phyloP scores from a whole-genome alignment of 2,888 invertebrate species.

The Drosophila kuntzei region DNA sequence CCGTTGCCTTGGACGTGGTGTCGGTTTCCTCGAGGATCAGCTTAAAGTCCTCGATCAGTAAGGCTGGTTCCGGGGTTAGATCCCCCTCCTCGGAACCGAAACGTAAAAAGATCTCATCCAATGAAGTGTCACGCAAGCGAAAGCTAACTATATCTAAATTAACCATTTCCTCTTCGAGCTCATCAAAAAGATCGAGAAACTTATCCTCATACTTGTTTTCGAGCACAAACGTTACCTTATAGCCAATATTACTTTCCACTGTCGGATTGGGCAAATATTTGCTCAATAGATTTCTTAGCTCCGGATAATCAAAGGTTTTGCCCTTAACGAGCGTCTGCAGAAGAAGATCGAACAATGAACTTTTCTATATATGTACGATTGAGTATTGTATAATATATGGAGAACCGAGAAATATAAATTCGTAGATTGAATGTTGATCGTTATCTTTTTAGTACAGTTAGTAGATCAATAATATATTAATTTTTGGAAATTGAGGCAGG shows the following conservation, averaged over 20 bases:
- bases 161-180: conserved; percentile 88
- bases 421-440: not conserved
- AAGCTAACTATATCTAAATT: conserved; percentile 90
- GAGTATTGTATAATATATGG: too few species aligned
- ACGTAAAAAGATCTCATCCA: conserved; percentile 94
- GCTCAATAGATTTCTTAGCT: conserved; percentile 87
- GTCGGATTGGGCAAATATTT: conserved; percentile 91
- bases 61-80: conserved; percentile 14
- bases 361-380: not conserved
- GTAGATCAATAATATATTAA: not conserved
- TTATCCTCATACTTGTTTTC: conserved; percentile 90
- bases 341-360: conserved; percentile 38
- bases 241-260: conserved; percentile 90
- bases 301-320: conserved; percentile 90
- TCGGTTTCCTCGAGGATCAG: conserved; percentile 6
- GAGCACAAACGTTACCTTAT: conserved; percentile 91
- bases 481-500: not conserved
- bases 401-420: not conserved
- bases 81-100: conserved; percentile 62
- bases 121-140: conserved; percentile 92
- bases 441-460: not conserved
- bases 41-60: conserved; percentile 42
- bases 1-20: not conserved
- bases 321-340: conserved; percentile 89
- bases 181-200: conserved; percentile 89